Conservation (phyloP, 2,888 invertebrate genomes). For the Julus scanicus region DNA sequence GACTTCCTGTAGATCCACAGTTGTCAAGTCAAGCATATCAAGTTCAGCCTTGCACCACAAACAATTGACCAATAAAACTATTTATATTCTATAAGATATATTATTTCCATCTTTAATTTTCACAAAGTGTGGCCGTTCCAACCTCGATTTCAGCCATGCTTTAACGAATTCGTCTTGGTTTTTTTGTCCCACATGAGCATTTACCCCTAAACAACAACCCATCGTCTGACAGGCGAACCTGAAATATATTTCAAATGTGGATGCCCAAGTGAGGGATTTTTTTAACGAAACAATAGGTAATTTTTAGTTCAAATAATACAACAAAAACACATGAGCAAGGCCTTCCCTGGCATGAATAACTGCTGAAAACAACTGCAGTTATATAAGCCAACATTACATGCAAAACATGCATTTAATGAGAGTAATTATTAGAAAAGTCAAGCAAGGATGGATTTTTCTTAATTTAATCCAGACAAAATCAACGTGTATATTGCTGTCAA, state of each 20-base stretch:
- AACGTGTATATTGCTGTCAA: no score
- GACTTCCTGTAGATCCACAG: background rate
- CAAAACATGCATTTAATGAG: no score
- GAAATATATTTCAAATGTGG: background rate
- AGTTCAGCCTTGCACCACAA: background rate
- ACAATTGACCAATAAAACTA: no score
- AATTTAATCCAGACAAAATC: no score
- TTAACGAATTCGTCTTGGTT: background rate
- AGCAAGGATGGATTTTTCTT: no score
- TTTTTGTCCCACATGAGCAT: background rate
- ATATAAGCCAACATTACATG: no score
- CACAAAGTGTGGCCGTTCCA: no score
- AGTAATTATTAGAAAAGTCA: no score
- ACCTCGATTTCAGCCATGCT: no score
- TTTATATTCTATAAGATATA: no score
- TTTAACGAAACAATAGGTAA: background rate
- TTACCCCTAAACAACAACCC: background rate
- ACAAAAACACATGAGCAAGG: background rate
- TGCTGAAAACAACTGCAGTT: background rate
- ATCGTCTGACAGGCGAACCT: background rate
- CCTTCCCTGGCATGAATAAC: background rate
- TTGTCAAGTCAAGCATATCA: background rate
- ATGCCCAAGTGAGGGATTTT: background rate
- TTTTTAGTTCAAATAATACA: background rate
- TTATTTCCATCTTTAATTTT: no score